These are phyloP conservation scores for Chymomyza procnemis DNA, from an alignment of 2,888 invertebrate species.

Conservation along the genomic window DNA sequence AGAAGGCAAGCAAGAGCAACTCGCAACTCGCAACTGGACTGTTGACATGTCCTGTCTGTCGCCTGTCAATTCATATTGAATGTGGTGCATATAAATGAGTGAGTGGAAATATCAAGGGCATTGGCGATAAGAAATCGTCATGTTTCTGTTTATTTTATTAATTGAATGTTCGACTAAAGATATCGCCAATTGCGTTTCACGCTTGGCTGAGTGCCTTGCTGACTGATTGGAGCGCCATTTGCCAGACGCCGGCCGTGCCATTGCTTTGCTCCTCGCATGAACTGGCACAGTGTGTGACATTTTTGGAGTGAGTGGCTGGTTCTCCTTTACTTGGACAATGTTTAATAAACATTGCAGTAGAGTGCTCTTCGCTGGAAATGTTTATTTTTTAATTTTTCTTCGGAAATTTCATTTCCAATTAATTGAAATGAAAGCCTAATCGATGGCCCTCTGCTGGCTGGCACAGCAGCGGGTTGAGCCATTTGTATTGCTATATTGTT, in stretches of 20 bases:
- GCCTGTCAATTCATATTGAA: background rate
- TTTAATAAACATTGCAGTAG: background rate
- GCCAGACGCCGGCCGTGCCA: background rate
- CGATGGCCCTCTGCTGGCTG: background rate
- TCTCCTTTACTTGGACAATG: background rate
- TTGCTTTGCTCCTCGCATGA: slow-evolving; percentile 1
- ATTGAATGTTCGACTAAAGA: slow-evolving; percentile 60
- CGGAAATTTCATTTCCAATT: background rate
- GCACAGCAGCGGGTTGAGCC: too few relatives aligned
- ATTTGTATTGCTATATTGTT: too few relatives aligned
- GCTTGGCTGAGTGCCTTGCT: slow-evolving; percentile 51
- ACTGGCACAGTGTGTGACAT: background rate
- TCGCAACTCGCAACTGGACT: background rate
- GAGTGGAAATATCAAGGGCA: slow-evolving; percentile 8
- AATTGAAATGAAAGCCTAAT: background rate
- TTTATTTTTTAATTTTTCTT: background rate
- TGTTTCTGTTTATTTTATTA: slow-evolving; percentile 61
- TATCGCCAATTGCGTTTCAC: slow-evolving; percentile 70
- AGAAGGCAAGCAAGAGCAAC: too few relatives aligned
- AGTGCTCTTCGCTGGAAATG: background rate
- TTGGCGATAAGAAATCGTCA: slow-evolving; percentile 29
- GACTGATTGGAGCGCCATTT: slow-evolving; percentile 52
- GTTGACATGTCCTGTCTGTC: background rate
- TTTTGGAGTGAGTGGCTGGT: background rate
- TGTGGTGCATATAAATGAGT: background rate